phyloP scores from a whole-genome alignment of 2,888 invertebrate species.

The Bugula neritina region DNA sequence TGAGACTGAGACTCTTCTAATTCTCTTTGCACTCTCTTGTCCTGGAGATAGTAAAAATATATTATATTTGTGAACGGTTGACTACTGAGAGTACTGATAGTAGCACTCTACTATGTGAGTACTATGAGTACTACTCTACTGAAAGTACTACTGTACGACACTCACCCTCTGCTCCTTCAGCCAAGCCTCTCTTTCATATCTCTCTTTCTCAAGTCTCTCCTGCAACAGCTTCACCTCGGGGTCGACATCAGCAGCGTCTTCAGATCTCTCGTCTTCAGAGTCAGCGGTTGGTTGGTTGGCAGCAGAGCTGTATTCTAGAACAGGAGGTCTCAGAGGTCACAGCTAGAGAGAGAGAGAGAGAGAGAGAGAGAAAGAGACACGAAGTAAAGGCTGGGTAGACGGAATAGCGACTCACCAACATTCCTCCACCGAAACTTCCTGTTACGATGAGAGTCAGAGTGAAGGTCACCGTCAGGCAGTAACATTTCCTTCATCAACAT shows the following conservation, averaged over 20 bases:
- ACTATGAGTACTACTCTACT: too few species aligned
- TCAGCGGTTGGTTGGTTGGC: background rate
- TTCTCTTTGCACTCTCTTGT: background rate
- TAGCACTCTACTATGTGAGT: too few species aligned
- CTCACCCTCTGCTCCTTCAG: constrained; percentile 22
- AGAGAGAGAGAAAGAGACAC: too few species aligned
- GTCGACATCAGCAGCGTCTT: background rate
- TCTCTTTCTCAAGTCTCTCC: constrained; percentile 15
- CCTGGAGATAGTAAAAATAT: background rate
- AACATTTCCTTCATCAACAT: constrained; percentile 25
- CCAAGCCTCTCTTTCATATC: constrained; percentile 25
- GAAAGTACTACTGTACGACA: background rate
- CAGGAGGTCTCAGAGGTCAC: too few species aligned
- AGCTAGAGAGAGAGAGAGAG: too few species aligned
- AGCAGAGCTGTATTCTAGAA: background rate
- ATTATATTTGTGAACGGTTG: too few species aligned
- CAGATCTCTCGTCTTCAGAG: background rate
- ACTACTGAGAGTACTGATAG: too few species aligned
- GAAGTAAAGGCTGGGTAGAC: too few species aligned
- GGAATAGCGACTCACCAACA: constrained; percentile 18
- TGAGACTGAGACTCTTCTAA: constrained; percentile 4
- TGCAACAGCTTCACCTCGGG: background rate
- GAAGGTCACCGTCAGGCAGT: constrained; percentile 24
- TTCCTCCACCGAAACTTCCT: constrained; percentile 22
- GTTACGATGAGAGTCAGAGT: constrained; percentile 2